Evolutionary conservation across 1,140 invertebrate genomes (phyloP), one percentile per base, ranked within the genome.

Genomic region (Pogonognathellus flavescens): DNA sequence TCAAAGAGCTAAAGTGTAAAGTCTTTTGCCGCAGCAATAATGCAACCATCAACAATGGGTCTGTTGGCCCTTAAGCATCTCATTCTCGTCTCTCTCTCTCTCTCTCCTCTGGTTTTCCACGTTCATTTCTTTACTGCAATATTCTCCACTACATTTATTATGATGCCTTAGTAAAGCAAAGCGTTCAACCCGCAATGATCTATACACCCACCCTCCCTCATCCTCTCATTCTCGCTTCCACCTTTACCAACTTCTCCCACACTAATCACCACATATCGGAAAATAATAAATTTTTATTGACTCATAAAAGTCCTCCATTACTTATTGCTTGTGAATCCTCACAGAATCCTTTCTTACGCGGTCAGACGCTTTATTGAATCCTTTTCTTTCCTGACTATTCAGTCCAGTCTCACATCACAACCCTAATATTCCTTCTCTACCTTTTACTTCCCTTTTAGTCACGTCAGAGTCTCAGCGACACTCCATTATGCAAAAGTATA

Each of bases 241-340:
- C 85, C 82, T 86, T 86, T 25, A 82, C 83, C 76, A 41, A 49
- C 22, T 62, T 80, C 82, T 84, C 82, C 82, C 82, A 86, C 85
- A 86, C 80, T 86, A 86, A 86, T 86, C 81, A 82, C 80, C 50
- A 72, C 60, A 72, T 87, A 87, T 87, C 82, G 86, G 82, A 87
- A 87, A 87, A 57, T 76, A 66, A 86, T 87, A 87, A 87, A 87
- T 85, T 87, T 87, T 87, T 86, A 87, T 83, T 76, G 84, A 82
- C 16, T 83, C 82, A 59, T 84, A 86, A 86, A 84, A 86, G 50
- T 76, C 70, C 41, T 76, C 70, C 70, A 76, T 76, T 76, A 76
- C 70, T 76, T 76, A 76, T 76, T 76, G 53, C 70, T n/a, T 76
- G 14, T 76, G 70, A 41, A 76, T 76, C 53, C 53, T 14, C n/a